Evolutionary conservation across 1,140 invertebrate species (phyloP).

Genomic region (Macrobrachium rosenbergii): DNA sequence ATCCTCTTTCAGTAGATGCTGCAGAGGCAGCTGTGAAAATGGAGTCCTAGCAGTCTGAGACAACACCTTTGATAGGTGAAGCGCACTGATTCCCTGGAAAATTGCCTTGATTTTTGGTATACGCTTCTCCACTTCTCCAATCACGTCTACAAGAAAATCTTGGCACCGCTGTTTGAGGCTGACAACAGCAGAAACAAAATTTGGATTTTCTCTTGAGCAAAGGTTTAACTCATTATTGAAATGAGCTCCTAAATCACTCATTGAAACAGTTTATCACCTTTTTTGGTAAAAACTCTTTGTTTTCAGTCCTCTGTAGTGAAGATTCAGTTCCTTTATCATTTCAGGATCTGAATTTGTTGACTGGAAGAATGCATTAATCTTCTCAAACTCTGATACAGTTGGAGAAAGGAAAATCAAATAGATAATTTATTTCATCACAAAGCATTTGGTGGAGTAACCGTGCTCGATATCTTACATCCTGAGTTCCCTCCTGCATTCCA

Average conservation of each 20-base stretch:
- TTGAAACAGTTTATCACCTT: conserved; percentile 17
- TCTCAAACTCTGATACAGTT: conserved; percentile 9
- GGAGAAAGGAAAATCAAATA: conserved; percentile 28
- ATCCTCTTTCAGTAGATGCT: neutral
- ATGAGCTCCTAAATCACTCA: conserved; percentile 16
- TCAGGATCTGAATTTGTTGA: conserved; percentile 6
- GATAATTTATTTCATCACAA: too few species aligned
- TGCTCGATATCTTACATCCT: conserved; percentile 20
- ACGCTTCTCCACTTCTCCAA: conserved; percentile 19
- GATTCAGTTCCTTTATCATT: neutral
- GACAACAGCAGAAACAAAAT: neutral
- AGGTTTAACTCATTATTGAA: neutral
- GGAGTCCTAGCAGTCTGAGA: neutral
- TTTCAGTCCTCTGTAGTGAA: neutral
- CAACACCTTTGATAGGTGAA: neutral
- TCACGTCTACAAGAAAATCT: neutral
- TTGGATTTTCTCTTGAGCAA: conserved; percentile 11
- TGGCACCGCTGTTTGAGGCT: conserved; percentile 5
- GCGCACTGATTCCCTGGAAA: neutral
- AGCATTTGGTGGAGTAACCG: neutral
- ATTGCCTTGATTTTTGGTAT: neutral
- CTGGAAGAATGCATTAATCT: conserved; percentile 23
- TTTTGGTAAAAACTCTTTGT: conserved; percentile 3
- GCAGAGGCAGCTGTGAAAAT: conserved; percentile 2
- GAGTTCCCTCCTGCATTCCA: conserved; percentile 1